Percentiles rank a stretch among this genome's conserved stretches.
phyloP scores from a whole-genome alignment of 2,797 vertebrate species.

The Peromyscus attwateri region DNA sequence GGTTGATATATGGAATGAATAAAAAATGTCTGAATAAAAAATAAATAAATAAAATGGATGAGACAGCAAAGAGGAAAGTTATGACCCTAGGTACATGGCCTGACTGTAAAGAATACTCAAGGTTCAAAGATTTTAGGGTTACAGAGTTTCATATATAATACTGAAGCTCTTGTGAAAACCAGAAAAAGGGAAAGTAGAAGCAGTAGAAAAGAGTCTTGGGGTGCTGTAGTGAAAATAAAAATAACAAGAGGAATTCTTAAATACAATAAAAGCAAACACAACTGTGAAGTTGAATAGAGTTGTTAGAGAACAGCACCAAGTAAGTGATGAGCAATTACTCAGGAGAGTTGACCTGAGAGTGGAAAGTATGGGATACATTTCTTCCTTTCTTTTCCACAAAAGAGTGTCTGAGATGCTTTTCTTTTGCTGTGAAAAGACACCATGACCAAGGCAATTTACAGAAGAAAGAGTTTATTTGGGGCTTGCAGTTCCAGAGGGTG shows the following conservation, averaged over 20 bases:
- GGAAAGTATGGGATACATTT: background rate
- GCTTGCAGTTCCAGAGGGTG: background rate
- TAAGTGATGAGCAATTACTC: background rate
- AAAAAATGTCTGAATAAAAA: too few relatives aligned
- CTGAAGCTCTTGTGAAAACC: background rate
- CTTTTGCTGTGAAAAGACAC: background rate
- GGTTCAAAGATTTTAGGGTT: background rate
- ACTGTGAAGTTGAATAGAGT: background rate
- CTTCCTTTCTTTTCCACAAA: background rate
- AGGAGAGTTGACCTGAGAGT: background rate
- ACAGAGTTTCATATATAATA: too few relatives aligned
- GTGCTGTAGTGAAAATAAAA: background rate
- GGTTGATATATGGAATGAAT: too few relatives aligned
- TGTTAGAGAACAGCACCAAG: background rate
- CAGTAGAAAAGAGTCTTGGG: background rate
- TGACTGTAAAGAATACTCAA: background rate
- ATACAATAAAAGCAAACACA: background rate
- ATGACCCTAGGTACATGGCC: background rate
- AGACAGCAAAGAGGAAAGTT: background rate
- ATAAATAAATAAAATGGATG: too few relatives aligned
- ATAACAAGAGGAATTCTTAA: background rate
- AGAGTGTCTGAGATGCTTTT: background rate
- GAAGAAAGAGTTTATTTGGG: background rate
- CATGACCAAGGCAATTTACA: background rate
- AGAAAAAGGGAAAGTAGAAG: background rate